These are phyloP conservation scores for Craseonycteris thonglongyai DNA, from an alignment of 2,113 vertebrate species.

Conservation along the genomic window DNA sequence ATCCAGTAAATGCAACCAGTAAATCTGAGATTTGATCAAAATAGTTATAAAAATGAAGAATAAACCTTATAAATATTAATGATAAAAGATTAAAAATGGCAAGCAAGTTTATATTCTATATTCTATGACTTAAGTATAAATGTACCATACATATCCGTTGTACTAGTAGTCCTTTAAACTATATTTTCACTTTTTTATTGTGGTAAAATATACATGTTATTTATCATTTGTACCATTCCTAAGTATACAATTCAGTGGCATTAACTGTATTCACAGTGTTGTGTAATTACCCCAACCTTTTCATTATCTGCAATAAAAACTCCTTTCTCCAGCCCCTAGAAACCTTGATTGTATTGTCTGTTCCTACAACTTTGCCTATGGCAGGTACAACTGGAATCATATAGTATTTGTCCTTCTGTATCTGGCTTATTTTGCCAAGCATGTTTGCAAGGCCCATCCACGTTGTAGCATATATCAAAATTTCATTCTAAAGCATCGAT, in stretches of 20 bases:
- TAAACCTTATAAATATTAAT: not conserved
- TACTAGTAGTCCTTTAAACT: too few species aligned
- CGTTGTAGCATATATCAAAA: accelerated
- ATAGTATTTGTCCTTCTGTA: accelerated
- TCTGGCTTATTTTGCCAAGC: not conserved
- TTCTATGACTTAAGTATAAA: not conserved
- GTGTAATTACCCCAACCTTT: accelerated
- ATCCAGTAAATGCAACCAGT: not conserved
- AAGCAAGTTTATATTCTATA: not conserved
- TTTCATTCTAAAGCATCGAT: not conserved
- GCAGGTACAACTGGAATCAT: accelerated
- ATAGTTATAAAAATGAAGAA: not conserved
- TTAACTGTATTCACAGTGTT: accelerated
- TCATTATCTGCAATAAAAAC: accelerated
- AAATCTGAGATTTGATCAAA: not conserved
- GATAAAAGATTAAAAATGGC: not conserved
- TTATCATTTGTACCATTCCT: accelerated
- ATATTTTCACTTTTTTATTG: not conserved
- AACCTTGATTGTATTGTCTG: not conserved
- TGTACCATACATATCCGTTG: not conserved
- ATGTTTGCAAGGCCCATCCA: not conserved
- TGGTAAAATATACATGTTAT: not conserved
- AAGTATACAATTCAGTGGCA: accelerated
- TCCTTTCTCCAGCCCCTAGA: not conserved
- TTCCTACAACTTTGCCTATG: accelerated